Evolutionary conservation across 2,797 vertebrate species (phyloP).

Genomic region (Propithecus perrieri): DNA sequence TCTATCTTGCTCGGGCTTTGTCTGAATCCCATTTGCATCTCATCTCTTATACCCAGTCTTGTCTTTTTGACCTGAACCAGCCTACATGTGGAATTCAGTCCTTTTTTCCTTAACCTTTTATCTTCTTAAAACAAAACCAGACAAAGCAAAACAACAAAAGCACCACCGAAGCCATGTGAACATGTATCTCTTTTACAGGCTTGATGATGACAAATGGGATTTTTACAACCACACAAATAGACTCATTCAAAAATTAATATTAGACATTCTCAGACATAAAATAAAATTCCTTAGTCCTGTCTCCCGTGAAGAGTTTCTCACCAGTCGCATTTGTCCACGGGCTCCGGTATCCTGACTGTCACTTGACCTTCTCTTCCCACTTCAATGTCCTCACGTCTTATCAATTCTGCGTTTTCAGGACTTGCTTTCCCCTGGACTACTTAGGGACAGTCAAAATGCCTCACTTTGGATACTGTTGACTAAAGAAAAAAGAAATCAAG

Average conservation of each 20-base stretch:
- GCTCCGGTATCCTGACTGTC: background rate
- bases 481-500: background rate
- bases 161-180: background rate
- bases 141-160: background rate
- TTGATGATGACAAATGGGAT: background rate
- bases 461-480: background rate
- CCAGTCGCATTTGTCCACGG: background rate
- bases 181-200: background rate
- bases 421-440: background rate
- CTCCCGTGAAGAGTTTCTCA: background rate
- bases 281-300: background rate
- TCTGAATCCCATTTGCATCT: background rate
- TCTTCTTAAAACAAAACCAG: background rate
- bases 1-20: background rate
- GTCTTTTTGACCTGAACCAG: background rate
- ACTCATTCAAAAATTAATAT: background rate
- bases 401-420: background rate
- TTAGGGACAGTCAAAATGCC: background rate
- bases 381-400: background rate
- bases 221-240: background rate
- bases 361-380: background rate
- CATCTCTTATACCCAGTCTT: background rate
- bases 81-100: accelerated
- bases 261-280: background rate
- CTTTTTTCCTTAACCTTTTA: background rate